Evolutionary conservation across 2,113 vertebrate genomes (phyloP).

Genomic region (Rynchops niger): DNA sequence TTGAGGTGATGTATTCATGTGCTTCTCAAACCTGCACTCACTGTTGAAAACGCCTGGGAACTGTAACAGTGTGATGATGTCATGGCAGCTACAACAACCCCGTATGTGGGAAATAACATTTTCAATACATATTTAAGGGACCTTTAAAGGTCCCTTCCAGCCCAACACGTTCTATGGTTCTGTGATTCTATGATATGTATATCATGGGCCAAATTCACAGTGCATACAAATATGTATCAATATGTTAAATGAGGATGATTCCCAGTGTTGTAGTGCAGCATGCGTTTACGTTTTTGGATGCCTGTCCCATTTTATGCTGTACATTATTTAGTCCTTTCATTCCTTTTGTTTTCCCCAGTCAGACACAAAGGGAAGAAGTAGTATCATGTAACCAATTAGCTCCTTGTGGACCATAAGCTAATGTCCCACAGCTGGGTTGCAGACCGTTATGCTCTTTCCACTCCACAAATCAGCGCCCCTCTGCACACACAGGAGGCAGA

Average conservation of each 20-base stretch:
- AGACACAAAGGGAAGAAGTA: neutral
- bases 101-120: neutral
- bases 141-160: no score
- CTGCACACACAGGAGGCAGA: neutral
- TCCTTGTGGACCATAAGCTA: neutral
- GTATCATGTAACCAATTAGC: neutral
- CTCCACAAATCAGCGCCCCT: neutral
- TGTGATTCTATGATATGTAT: no score
- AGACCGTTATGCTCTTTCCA: neutral
- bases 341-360: neutral
- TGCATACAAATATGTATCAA: neutral
- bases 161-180: no score
- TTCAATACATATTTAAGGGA: no score
- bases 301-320: neutral
- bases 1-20: rapidly evolving
- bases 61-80: no score
- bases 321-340: neutral
- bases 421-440: neutral
- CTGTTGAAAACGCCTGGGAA: neutral
- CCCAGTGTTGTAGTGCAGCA: neutral
- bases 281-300: neutral
- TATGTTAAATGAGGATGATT: neutral
- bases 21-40: neutral
- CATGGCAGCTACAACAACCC: neutral
- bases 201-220: neutral